Evolutionary conservation across 1,140 invertebrate genomes (phyloP).

Genomic region (Ceratina calcarata): DNA sequence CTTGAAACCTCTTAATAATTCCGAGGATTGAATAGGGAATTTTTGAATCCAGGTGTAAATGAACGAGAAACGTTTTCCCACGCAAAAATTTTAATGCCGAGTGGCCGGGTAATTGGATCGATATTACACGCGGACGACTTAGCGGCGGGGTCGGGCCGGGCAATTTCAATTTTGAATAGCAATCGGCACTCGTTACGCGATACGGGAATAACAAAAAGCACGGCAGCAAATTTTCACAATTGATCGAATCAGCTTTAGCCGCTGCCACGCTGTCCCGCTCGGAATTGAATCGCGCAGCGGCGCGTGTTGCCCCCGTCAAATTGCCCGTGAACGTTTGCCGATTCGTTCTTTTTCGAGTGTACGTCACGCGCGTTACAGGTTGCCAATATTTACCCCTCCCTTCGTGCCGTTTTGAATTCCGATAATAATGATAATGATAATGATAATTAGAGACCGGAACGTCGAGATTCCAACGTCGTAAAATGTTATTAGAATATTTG

Average conservation of each 20-base stretch:
- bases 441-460: background rate
- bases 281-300: constrained; percentile 47
- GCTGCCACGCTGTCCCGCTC: background rate
- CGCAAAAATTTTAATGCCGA: too few relatives aligned
- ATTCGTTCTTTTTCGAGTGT: constrained; percentile 40
- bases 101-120: constrained; percentile 30
- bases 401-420: background rate
- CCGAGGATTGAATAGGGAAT: too few relatives aligned
- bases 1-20: too few relatives aligned
- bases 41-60: too few relatives aligned
- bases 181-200: constrained; percentile 31
- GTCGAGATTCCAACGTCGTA: background rate
- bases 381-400: constrained; percentile 26
- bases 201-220: constrained; percentile 41
- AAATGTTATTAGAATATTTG: too few relatives aligned
- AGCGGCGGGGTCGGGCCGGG: background rate
- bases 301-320: constrained; percentile 33
- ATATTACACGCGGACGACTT: constrained; percentile 14
- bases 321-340: constrained; percentile 47
- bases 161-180: constrained; percentile 36
- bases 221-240: constrained; percentile 42
- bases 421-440: background rate
- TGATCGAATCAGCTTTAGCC: constrained; percentile 33
- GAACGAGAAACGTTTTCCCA: too few relatives aligned
- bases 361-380: background rate